phyloP scores from a whole-genome alignment of 2,113 vertebrate species.

The Amphilophus citrinellus region DNA sequence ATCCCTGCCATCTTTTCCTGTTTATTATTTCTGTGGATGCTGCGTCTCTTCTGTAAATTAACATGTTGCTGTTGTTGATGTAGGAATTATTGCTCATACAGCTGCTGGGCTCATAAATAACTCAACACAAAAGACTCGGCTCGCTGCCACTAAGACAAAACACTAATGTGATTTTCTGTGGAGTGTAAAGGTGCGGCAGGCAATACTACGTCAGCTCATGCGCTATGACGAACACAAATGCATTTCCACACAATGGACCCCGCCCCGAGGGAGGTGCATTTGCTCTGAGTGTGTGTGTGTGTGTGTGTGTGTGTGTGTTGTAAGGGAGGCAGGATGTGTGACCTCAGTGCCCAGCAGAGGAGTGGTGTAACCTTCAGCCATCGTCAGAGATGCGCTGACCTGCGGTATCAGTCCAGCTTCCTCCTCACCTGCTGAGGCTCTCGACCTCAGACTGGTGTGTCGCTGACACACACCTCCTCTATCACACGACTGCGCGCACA shows the following conservation, averaged over 20 bases:
- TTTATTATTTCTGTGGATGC: not conserved
- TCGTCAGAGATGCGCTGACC: constrained; percentile 3
- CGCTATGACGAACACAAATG: constrained; percentile 32
- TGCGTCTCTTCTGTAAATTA: not conserved
- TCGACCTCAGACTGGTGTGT: not conserved
- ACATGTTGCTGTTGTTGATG: not conserved
- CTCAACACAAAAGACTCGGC: not conserved
- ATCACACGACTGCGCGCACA: not conserved
- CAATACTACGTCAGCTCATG: not conserved
- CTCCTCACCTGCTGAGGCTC: constrained; percentile 23
- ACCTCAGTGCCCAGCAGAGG: constrained; percentile 26
- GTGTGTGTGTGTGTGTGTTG: not conserved
- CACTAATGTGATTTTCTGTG: not conserved
- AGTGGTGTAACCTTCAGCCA: constrained; percentile 41
- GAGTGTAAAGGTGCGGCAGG: not conserved
- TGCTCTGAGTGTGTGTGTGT: not conserved
- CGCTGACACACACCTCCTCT: not conserved
- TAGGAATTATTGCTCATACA: not conserved
- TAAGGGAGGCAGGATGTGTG: constrained; percentile 54
- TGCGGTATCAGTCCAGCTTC: constrained; percentile 24
- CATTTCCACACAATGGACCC: constrained; percentile 42
- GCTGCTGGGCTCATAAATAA: not conserved
- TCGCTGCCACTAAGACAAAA: not conserved
- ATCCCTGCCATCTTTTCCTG: not conserved
- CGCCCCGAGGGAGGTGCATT: constrained; percentile 29